Percentiles rank a stretch among this genome's conserved stretches.
Evolutionary conservation across 1,140 invertebrate species (phyloP).

Genomic region (Batillaria attramentaria): DNA sequence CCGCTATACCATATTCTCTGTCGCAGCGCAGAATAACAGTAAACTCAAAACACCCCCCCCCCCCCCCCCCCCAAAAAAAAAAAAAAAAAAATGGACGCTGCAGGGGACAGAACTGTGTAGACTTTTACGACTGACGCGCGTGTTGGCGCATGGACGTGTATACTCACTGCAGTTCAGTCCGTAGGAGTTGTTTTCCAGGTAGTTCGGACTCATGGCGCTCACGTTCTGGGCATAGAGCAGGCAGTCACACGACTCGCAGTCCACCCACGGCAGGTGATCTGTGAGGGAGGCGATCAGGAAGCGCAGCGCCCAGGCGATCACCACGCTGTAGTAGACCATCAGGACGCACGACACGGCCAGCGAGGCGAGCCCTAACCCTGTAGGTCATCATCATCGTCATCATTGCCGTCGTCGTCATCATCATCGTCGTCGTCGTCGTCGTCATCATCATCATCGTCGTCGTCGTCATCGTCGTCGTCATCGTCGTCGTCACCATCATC

Average conservation of each 20-base stretch:
- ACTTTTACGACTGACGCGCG: background rate
- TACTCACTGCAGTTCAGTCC: constrained; percentile 37
- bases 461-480: too few relatives aligned
- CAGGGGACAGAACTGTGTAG: background rate
- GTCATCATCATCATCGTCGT: too few relatives aligned
- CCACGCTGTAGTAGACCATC: constrained; percentile 72
- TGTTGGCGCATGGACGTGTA: too few relatives aligned
- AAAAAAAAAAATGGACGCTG: too few relatives aligned
- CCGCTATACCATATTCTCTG: too few relatives aligned
- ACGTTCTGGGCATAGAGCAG: background rate
- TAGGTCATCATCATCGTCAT: too few relatives aligned
- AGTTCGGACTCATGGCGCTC: background rate
- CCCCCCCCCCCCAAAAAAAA: too few relatives aligned
- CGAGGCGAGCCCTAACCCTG: constrained; percentile 85
- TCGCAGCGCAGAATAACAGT: too few relatives aligned
- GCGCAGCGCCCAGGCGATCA: constrained; percentile 71
- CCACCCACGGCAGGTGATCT: constrained; percentile 61
- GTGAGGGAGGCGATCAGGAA: constrained; percentile 68
- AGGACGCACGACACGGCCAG: constrained; percentile 72
- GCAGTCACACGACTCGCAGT: constrained; percentile 64
- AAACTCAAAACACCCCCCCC: too few relatives aligned
- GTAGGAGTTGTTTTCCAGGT: background rate
- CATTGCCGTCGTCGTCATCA: too few relatives aligned
- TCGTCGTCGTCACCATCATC: too few relatives aligned
- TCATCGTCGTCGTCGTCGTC: too few relatives aligned